These are phyloP conservation scores for Pseudopodoces humilis DNA, from an alignment of 2,113 vertebrate genomes.

Conservation along the genomic window DNA sequence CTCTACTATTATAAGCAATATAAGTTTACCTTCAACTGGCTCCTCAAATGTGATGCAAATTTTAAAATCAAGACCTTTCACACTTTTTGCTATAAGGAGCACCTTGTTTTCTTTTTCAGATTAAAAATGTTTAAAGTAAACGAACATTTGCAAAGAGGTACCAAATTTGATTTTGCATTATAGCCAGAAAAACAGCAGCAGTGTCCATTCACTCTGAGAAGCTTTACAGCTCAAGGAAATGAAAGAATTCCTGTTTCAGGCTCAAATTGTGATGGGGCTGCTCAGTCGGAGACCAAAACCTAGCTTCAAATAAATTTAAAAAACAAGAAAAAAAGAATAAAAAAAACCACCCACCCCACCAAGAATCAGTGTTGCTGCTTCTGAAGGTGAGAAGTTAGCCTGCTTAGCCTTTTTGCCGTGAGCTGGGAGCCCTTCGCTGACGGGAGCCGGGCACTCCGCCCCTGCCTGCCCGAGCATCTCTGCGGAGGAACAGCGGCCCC, in stretches of 20 bases:
- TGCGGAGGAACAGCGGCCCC: slow-evolving; percentile 66
- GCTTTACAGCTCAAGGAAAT: not conserved
- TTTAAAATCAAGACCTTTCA: not conserved
- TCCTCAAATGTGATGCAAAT: not conserved
- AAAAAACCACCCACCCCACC: rapidly evolving
- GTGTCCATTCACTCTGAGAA: not conserved
- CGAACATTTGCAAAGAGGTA: not conserved
- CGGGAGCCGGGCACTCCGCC: not conserved
- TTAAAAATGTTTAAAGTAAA: not conserved
- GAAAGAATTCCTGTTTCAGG: not conserved
- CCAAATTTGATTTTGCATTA: not conserved
- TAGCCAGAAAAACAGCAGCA: not conserved
- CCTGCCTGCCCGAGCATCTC: not conserved
- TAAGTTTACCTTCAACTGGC: not conserved
- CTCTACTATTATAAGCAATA: not conserved
- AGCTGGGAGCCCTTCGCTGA: not conserved
- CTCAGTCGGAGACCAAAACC: not conserved
- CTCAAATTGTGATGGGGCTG: not conserved
- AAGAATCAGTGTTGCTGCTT: not conserved
- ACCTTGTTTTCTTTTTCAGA: not conserved
- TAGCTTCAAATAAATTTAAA: not conserved
- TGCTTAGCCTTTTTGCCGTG: not conserved
- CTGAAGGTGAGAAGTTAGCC: not conserved
- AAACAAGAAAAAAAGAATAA: not conserved
- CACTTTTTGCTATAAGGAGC: not conserved